Conservation (phyloP, 2,888 invertebrate genomes). For the Torymus tubicola region DNA sequence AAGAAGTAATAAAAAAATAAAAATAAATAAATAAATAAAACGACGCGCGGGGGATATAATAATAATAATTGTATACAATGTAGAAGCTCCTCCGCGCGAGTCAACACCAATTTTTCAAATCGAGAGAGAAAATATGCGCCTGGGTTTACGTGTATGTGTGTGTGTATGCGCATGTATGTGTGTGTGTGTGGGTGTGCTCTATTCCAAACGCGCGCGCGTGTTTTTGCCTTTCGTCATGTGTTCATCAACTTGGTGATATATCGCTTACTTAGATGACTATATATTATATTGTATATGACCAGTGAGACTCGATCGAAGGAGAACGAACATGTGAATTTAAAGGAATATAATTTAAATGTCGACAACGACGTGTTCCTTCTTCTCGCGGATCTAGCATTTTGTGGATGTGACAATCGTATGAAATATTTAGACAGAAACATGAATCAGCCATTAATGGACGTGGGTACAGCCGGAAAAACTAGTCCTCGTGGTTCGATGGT, state of each 20-base stretch:
- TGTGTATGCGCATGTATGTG: too few species aligned
- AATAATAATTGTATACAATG: too few species aligned
- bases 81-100: too few species aligned
- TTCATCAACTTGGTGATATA: conserved; percentile 39
- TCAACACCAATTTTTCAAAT: too few species aligned
- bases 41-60: too few species aligned
- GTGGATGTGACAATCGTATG: conserved; percentile 36
- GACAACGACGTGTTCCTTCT: not conserved
- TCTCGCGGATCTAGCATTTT: not conserved
- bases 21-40: too few species aligned
- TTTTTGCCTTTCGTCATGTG: conserved; percentile 13
- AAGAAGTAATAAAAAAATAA: too few species aligned
- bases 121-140: not conserved
- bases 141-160: not conserved
- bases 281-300: not conserved
- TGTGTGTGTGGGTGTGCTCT: too few species aligned
- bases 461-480: not conserved
- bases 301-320: not conserved
- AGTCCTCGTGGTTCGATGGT: too few species aligned
- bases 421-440: conserved; percentile 24
- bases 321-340: not conserved
- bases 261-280: not conserved
- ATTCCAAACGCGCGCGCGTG: not conserved
- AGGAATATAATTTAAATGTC: too few species aligned
- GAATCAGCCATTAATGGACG: conserved; percentile 29